Evolutionary conservation across 2,113 vertebrate genomes (phyloP).

Genomic region (Chaetops frenatus): DNA sequence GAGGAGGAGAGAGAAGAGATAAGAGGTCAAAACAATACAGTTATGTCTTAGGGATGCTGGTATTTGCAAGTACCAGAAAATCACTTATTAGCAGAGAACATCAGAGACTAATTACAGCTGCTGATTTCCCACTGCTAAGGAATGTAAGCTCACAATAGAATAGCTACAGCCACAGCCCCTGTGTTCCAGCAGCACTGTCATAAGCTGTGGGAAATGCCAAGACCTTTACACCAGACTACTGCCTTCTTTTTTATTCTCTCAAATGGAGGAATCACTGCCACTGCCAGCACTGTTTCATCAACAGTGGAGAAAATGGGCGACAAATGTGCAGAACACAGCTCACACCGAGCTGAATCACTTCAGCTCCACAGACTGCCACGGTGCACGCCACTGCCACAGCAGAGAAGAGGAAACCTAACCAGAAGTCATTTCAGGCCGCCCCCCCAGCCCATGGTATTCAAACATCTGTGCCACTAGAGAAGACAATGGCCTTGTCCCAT

Average conservation of each 20-base stretch:
- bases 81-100: slow-evolving; percentile 32
- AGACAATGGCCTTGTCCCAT: not conserved
- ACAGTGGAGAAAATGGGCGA: not conserved
- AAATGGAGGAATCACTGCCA: not conserved
- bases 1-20: not conserved
- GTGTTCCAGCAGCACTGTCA: not conserved
- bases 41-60: not conserved
- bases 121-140: slow-evolving; percentile 20
- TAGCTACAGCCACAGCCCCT: not conserved
- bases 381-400: not conserved
- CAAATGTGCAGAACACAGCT: not conserved
- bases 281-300: not conserved
- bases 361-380: not conserved
- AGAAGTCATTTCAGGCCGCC: not conserved
- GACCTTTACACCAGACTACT: slow-evolving; percentile 23
- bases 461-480: not conserved
- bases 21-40: slow-evolving; percentile 17
- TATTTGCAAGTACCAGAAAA: slow-evolving; percentile 10
- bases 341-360: not conserved
- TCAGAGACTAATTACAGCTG: slow-evolving; percentile 42
- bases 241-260: not conserved
- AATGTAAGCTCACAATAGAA: slow-evolving; percentile 32
- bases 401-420: not conserved
- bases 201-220: slow-evolving; percentile 40
- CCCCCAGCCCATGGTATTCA: not conserved